Base-by-base conservation (phyloP, 53 echinoderm and acorn worm genomes). In the Actinopyga echinites region DNA sequence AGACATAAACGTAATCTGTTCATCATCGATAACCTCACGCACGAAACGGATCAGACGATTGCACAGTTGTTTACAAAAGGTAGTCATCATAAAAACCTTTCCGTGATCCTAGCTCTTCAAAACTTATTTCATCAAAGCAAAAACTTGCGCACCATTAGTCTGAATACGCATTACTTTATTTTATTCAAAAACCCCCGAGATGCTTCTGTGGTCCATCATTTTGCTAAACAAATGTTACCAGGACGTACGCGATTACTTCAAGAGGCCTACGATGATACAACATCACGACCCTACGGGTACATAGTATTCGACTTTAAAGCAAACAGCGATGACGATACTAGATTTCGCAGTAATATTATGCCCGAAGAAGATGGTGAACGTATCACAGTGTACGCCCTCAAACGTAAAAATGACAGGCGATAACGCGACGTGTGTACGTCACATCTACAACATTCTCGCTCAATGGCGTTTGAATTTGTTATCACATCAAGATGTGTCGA, bases 261-360 rank as follows among this genome's bases (percentile, higher is more conserved):
- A 40, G 62, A 62, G 33, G 75, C 35, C 4, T 65, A 86, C 30
- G 21, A 59, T 6, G 64, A 75, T 4, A 53, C 57, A n/a, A 75
- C 75, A 19, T 75, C 75, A 28, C 23, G 63, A 10, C 85, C 91
- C 9, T 91, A 91, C 67, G 87, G 87, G 13, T 92, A 95, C 30
- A 85, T 95, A 23, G 58, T 95, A 25, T 71, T 95, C 13, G 92
- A 95, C 74, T 74, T 95, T 21, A 95, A 89, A 63, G 87, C 95
- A 5, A 66, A 75, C 40, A 19, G 28, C 7, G 75, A 75, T 53
- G 55, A 75, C 12, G 9, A 31, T 28, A 53, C 17, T 30, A 8
- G 75, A 53, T 75, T 28, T 30, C 24, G 75, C 1, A 55, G 12
- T 15, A 53, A 75, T 31, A 15, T 75, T 26, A 52, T 75, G 56